These are phyloP conservation scores for Aphelinus certus DNA, from an alignment of 1,140 invertebrate genomes.

Conservation along the genomic window DNA sequence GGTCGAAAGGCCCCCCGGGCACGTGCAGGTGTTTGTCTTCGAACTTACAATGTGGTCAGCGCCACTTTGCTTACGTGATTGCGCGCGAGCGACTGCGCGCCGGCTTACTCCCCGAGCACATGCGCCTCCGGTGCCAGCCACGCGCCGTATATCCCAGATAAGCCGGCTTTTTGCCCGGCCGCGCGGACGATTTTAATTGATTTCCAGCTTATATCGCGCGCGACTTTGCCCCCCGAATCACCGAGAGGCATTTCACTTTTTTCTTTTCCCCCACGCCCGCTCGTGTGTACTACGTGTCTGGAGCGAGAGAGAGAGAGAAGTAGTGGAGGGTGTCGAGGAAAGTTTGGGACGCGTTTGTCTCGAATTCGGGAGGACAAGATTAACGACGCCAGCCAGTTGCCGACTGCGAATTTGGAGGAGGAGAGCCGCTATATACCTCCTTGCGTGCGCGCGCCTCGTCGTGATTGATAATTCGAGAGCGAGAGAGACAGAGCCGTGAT, in stretches of 20 bases:
- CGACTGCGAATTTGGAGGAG: conserved; percentile 9
- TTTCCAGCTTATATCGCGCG: too few relatives aligned
- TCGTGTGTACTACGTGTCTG: neutral
- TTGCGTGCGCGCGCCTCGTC: neutral
- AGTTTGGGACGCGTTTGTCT: neutral
- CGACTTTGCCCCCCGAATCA: too few relatives aligned
- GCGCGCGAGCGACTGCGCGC: neutral
- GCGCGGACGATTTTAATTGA: neutral
- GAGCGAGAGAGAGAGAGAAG: neutral
- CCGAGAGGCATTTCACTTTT: neutral
- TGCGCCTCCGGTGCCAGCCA: too few relatives aligned
- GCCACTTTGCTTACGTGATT: conserved; percentile 38
- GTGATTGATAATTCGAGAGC: neutral
- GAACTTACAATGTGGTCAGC: conserved; percentile 36
- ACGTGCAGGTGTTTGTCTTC: conserved; percentile 41
- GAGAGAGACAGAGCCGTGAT: too few relatives aligned
- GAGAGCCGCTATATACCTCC: neutral
- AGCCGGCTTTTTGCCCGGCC: neutral
- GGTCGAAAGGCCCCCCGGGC: conserved; percentile 6
- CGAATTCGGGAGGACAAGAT: conserved; percentile 21
- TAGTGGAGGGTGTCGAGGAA: neutral
- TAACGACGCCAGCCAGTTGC: conserved; percentile 10
- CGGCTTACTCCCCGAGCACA: too few relatives aligned
- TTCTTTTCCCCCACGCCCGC: neutral
- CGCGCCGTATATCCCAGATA: conserved; percentile 1